phyloP scores from a whole-genome alignment of 1,140 invertebrate species.

The Batillaria attramentaria region DNA sequence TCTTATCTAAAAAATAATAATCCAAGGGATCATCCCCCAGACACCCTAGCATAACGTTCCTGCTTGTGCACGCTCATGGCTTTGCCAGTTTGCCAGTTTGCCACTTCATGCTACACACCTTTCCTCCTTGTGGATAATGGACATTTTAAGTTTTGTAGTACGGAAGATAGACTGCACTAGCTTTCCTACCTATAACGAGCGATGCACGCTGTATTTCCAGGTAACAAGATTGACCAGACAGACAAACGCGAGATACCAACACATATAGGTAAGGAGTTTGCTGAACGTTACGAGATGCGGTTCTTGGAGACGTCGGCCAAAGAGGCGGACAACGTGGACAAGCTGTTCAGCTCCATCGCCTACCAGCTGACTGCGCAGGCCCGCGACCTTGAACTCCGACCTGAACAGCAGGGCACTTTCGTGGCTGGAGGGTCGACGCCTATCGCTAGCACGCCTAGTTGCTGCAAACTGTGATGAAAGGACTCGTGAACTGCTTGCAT shows the following conservation, averaged over 20 bases:
- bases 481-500: not conserved
- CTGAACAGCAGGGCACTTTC: constrained; percentile 39
- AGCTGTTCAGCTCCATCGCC: constrained; percentile 94
- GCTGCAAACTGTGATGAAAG: constrained; percentile 33
- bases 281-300: constrained; percentile 94
- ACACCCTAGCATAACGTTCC: too few species aligned
- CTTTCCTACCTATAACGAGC: not conserved
- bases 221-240: constrained; percentile 96
- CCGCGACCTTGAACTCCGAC: constrained; percentile 55
- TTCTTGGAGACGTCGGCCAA: constrained; percentile 71
- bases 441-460: constrained; percentile 31
- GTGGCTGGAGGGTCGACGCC: constrained; percentile 34
- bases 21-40: too few species aligned
- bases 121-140: too few species aligned
- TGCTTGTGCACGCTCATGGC: too few species aligned
- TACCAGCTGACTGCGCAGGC: constrained; percentile 66
- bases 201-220: constrained; percentile 71
- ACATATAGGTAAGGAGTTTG: constrained; percentile 96
- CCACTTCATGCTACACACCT: too few species aligned
- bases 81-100: too few species aligned
- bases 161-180: too few species aligned
- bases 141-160: too few species aligned
- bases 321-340: constrained; percentile 70
- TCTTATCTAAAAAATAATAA: too few species aligned
- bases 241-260: constrained; percentile 91